Base-by-base conservation (phyloP, 2,888 invertebrate genomes). In the Leptopterna dolabrata region DNA sequence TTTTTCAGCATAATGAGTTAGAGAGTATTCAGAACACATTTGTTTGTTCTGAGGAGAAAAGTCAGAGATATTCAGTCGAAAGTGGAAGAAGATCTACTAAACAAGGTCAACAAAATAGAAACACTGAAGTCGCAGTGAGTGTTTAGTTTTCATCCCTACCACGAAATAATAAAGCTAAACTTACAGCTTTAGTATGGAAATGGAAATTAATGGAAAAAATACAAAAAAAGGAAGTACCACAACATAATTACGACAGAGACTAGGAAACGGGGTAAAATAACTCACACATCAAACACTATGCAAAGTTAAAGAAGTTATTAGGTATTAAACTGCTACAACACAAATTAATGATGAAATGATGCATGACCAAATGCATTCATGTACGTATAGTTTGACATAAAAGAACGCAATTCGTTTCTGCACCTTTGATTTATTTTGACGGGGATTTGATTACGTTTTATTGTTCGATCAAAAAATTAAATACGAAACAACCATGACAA, bases 231-330 rank as follows among this genome's bases (percentile, higher is more conserved):
- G 4, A 78, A 78, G 3, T 41, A 76, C 43, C 45, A 78, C 30
- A 73, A 78, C 45, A 70, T 41, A 45, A 80, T 86, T 82, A 88
- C 80, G 76, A 87, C 84, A 88, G 88, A 88, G 86, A 76, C 88
- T 86, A 88, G 84, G 87, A 83, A 55, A 70, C 29, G 83, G 87
- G 88, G 87, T 16, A 76, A 47, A 81, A 71, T 45, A 88, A 55
- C 70, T 88, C 88, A 89, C 83, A 88, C 88, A 88, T 70, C 83
- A 89, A 89, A 86, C 86, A 87, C 88, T 89, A 89, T 89, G 89
- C 89, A 89, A 89, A 87, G 73, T 87, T 88, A 82, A 88, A n/a
- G n/a, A n/a, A 43, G 24, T 85, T 76, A 86, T 70, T 36, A n/a
- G n/a, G n/a, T n/a, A 84, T 78, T 80, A 84, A 76, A 87, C 24